Base-by-base conservation (phyloP, 2,888 invertebrate genomes). In the Stenotaenia linearis region DNA sequence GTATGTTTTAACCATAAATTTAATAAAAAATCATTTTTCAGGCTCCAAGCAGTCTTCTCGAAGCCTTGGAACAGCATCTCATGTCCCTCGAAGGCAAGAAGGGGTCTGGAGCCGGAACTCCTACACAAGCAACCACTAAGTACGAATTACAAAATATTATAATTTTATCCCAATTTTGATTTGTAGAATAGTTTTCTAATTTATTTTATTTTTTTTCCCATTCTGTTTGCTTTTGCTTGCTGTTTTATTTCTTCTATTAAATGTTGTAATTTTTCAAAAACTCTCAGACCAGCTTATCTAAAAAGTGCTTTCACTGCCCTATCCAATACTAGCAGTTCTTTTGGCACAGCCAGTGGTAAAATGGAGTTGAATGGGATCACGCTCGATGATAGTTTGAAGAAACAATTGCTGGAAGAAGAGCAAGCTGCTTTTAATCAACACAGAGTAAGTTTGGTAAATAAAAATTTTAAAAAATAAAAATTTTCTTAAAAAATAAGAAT, bases 61-160 rank as follows among this genome's bases (percentile, higher is more conserved):
- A 99, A 87, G 98, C 99, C 0, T 88, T 99, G 83, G 98, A 99
- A 85, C 95, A 97, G 81, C 98, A 99, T 88, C 90, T 98, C 81
- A 94, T 93, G 61, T 91, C 94, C 0, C 87, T 99, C 81, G 99
- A 99, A 86, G 98, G 98, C 78, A 94, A 94, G 87, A 96, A 95
- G 80, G 83, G 83, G 7, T 82, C 82, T 25, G 83, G 81, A 15
- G 80, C 82, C 15, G 81, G 82, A 25, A 79, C 82, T 18, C 82
- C 83, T 18, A 82, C 82, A 56, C 80, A 94, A 3, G 92, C 93
- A 81, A 37, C 79, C 15, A 56, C 61, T 78, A 93, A 93, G 93
- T 94, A 87, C 84, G 83, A 81, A 56, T 75, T 75, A 23, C n/a
- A n/a, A n/a, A n/a, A n/a, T n/a, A 75, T 32, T 3, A 1, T 7